Percentiles rank a stretch among this genome's conserved stretches.
These are phyloP conservation scores for Capitulum mitella DNA, from an alignment of 2,888 invertebrate species.

Conservation along the genomic window DNA sequence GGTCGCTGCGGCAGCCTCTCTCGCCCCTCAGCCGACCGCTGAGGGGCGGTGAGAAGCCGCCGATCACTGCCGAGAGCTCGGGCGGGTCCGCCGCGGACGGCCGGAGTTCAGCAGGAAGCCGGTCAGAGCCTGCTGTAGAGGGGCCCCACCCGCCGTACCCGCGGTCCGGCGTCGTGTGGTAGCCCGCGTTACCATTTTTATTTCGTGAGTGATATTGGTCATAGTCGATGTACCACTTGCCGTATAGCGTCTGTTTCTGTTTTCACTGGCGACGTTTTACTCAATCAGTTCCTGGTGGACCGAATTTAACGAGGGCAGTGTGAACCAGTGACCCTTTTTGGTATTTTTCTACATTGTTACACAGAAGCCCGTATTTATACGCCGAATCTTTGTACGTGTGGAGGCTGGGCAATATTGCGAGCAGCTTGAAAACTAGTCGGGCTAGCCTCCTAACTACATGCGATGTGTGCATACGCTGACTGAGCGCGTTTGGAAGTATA, in stretches of 20 bases:
- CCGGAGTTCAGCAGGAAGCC: too few species aligned
- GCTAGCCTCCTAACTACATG: neutral
- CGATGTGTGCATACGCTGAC: neutral
- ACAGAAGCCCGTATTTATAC: neutral
- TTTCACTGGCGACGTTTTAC: neutral
- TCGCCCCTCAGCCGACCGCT: neutral
- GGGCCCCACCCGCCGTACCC: too few species aligned
- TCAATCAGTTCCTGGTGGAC: neutral
- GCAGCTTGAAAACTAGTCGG: slow-evolving; percentile 12
- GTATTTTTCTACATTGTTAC: slow-evolving; percentile 6
- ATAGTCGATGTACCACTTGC: neutral
- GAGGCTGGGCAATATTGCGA: neutral
- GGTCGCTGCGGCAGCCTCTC: neutral
- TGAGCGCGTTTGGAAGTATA: neutral
- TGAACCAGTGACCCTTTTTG: neutral
- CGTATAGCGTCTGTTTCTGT: neutral
- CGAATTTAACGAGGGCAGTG: neutral
- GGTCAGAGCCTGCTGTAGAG: too few species aligned
- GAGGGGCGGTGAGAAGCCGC: neutral
- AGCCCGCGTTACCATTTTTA: neutral
- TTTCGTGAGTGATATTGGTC: slow-evolving; percentile 3
- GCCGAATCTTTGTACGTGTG: neutral
- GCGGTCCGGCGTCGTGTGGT: neutral
- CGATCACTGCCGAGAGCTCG: neutral
- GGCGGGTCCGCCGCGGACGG: neutral